These are phyloP conservation scores for Procavia capensis DNA, from an alignment of 2,113 vertebrate genomes.

Conservation along the genomic window DNA sequence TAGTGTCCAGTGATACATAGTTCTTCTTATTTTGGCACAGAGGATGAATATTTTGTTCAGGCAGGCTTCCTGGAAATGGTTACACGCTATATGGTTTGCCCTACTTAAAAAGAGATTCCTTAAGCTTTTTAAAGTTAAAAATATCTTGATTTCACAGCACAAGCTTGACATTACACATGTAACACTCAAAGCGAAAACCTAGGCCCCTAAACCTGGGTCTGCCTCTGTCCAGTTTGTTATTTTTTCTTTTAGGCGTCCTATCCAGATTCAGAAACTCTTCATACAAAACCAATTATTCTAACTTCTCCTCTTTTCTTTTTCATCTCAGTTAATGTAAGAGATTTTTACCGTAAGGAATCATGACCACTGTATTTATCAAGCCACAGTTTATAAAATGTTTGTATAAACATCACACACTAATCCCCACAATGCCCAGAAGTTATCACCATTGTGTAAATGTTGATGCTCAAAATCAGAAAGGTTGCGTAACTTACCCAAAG, in stretches of 20 bases:
- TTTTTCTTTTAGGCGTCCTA: background rate
- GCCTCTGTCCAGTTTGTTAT: background rate
- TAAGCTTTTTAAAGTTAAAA: slow-evolving; percentile 67
- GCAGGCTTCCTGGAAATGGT: slow-evolving; percentile 52
- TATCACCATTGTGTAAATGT: slow-evolving; percentile 12
- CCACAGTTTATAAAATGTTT: background rate
- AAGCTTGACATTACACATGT: background rate
- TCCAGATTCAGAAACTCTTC: background rate
- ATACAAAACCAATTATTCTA: background rate
- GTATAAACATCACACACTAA: background rate
- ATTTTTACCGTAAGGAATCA: background rate
- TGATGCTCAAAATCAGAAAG: slow-evolving; percentile 16
- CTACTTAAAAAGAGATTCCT: slow-evolving; percentile 66
- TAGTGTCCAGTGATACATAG: background rate
- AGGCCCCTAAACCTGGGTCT: background rate
- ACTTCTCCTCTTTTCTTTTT: background rate
- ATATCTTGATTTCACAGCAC: slow-evolving; percentile 49
- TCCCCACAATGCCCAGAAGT: background rate
- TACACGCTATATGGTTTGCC: slow-evolving; percentile 44
- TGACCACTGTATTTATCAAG: background rate
- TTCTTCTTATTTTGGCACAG: slow-evolving; percentile 64
- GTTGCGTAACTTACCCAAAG: background rate
- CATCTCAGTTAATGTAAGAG: background rate
- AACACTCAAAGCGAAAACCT: background rate
- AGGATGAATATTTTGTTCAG: slow-evolving; percentile 69